Conservation (phyloP, 2,888 invertebrate species). For the Macrosiphum euphorbiae region DNA sequence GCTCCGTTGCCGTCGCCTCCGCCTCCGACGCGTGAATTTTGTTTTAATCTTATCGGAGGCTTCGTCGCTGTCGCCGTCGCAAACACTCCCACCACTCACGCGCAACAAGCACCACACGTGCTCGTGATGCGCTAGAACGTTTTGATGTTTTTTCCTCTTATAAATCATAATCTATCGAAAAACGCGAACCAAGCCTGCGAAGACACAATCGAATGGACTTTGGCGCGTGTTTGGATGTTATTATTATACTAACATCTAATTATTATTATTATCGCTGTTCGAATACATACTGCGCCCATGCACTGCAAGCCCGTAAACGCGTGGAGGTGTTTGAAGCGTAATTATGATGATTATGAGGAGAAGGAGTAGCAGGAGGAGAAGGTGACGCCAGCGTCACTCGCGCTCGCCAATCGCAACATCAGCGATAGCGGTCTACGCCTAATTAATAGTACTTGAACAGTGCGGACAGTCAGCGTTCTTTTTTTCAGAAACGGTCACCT, state of each 20-base stretch:
- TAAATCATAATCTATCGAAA: background rate
- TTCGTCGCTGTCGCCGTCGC: background rate
- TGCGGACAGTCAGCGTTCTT: background rate
- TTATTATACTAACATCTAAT: background rate
- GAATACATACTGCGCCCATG: background rate
- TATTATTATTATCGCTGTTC: background rate
- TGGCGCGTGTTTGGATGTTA: background rate
- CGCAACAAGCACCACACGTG: background rate
- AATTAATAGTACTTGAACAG: background rate
- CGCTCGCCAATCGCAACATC: slow-evolving; percentile 15
- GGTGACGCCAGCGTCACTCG: background rate
- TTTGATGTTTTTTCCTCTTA: background rate
- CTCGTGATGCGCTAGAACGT: background rate
- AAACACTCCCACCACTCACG: background rate
- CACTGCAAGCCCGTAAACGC: background rate
- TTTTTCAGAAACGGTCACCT: background rate
- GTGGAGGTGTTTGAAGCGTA: background rate
- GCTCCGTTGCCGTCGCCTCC: background rate
- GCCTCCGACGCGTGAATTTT: background rate
- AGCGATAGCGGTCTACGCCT: slow-evolving; percentile 8
- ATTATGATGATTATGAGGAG: background rate
- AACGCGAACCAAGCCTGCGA: background rate
- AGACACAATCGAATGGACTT: background rate
- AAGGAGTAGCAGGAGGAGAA: background rate
- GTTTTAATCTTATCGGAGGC: slow-evolving; percentile 54